Conservation (phyloP, 2,113 vertebrate species). For the Dendrocopos noguchii region DNA sequence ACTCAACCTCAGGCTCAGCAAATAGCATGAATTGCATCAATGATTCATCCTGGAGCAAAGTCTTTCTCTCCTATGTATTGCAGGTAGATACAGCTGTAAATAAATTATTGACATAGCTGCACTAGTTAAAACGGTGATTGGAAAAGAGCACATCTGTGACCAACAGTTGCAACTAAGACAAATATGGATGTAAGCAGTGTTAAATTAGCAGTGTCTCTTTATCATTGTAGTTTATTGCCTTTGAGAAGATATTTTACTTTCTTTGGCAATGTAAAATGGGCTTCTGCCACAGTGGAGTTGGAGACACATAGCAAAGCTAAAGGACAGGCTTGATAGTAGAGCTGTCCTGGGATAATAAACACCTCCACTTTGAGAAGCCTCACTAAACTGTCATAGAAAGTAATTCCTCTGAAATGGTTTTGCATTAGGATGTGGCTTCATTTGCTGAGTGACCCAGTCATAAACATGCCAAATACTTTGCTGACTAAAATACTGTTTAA, state of each 20-base stretch:
- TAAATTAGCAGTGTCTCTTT: background rate
- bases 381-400: background rate
- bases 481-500: background rate
- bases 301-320: background rate
- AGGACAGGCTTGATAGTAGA: background rate
- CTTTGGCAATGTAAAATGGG: background rate
- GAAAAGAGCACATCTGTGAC: background rate
- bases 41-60: background rate
- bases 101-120: background rate
- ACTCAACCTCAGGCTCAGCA: background rate
- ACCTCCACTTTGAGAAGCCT: background rate
- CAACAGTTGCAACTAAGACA: background rate
- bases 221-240: background rate
- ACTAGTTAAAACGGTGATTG: background rate
- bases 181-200: background rate
- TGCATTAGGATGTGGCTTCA: background rate
- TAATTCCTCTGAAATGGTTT: background rate
- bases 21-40: background rate
- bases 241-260: background rate
- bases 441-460: slow-evolving; percentile 14
- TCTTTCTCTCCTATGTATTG: background rate
- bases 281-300: background rate
- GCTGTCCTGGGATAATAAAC: background rate
- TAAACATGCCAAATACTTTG: background rate
- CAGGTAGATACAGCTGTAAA: background rate